These are phyloP conservation scores for Pachliopta kotzebuea DNA, from an alignment of 2,888 invertebrate genomes.

Conservation along the genomic window DNA sequence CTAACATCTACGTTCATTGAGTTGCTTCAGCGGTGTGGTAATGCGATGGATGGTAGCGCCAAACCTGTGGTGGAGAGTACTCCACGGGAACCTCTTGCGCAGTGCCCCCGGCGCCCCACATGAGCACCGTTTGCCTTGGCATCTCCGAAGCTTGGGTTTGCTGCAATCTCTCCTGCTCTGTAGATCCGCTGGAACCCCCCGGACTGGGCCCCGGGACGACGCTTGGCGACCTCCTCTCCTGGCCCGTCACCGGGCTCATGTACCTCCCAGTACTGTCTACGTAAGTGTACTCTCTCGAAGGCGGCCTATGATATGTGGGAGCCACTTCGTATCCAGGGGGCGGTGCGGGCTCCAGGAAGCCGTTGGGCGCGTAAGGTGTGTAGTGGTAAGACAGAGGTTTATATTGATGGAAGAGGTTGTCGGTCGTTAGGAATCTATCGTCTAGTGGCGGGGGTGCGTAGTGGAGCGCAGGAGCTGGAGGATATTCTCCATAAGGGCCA, in stretches of 20 bases:
- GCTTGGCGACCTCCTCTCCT: conserved; percentile 83
- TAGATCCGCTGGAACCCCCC: conserved; percentile 67
- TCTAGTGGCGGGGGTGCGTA: conserved; percentile 83
- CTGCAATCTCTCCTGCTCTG: conserved; percentile 66
- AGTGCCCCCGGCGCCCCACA: conserved; percentile 89
- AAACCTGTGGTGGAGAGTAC: conserved; percentile 76
- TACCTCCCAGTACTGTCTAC: conserved; percentile 80
- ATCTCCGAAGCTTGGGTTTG: conserved; percentile 76
- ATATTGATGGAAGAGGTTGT: conserved; percentile 94
- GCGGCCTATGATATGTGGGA: conserved; percentile 83
- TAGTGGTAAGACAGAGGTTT: conserved; percentile 92
- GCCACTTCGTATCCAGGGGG: conserved; percentile 81
- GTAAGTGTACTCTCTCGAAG: conserved; percentile 80
- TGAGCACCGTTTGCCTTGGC: conserved; percentile 93
- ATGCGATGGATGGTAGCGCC: conserved; percentile 74
- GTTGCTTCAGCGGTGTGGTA: conserved; percentile 78
- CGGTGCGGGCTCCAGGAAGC: conserved; percentile 89
- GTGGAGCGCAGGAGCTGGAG: conserved; percentile 84
- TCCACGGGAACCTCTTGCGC: conserved; percentile 72
- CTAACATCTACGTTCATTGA: conserved; percentile 54
- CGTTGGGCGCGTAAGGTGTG: conserved; percentile 88
- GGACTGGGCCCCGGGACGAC: conserved; percentile 76
- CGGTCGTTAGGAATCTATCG: conserved; percentile 88
- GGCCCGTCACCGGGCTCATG: conserved; percentile 82
- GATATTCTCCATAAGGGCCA: conserved; percentile 87